Conservation (phyloP, 2,797 vertebrate genomes). For the Alcedo quadribrachys region DNA sequence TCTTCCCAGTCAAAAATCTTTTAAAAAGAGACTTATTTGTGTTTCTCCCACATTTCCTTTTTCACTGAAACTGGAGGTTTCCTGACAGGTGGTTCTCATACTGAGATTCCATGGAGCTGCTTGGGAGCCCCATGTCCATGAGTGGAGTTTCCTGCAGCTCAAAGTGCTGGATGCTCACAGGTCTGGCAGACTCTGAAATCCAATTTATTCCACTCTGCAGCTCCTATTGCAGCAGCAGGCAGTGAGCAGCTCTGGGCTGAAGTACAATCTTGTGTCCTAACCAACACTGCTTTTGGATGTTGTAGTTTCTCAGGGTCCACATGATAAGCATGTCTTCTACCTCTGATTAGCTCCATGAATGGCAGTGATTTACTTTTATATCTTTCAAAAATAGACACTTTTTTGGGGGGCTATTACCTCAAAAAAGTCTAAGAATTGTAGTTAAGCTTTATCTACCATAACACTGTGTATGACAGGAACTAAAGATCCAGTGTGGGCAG, state of each 20-base stretch:
- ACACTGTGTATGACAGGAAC: background rate
- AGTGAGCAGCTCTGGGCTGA: background rate
- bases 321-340: background rate
- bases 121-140: background rate
- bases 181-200: conserved; percentile 40
- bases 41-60: background rate
- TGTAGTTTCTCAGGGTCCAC: background rate
- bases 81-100: background rate
- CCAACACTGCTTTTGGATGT: conserved; percentile 27
- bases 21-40: background rate
- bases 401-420: background rate
- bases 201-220: conserved; percentile 54
- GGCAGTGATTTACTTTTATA: background rate
- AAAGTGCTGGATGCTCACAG: background rate
- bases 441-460: background rate
- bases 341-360: background rate
- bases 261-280: conserved; percentile 12
- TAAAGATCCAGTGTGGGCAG: background rate
- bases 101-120: background rate
- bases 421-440: background rate
- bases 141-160: conserved; percentile 28
- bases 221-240: conserved; percentile 13
- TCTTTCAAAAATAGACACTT: background rate
- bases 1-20: background rate
- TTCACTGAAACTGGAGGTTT: conserved; percentile 7